These are phyloP conservation scores for Rhyacophila brunnea DNA, from an alignment of 1,140 invertebrate species.

Conservation along the genomic window DNA sequence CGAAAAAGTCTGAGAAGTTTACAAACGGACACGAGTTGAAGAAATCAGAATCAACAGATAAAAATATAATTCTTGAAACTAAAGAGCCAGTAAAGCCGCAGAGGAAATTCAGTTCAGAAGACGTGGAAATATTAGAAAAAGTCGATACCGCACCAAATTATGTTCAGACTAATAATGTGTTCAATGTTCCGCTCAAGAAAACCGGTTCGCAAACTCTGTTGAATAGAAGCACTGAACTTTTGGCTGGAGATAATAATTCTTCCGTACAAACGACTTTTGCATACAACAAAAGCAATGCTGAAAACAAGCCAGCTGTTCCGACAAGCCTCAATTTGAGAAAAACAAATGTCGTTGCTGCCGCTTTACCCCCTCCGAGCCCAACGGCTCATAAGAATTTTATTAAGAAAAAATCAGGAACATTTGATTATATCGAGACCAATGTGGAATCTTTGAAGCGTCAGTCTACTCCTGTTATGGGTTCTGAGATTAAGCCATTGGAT, in stretches of 20 bases:
- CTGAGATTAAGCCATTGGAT: slow-evolving; percentile 10
- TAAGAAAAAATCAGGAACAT: slow-evolving; percentile 26
- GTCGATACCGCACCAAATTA: slow-evolving; percentile 12
- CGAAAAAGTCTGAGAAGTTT: slow-evolving; percentile 22
- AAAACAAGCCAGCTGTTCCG: slow-evolving; percentile 16
- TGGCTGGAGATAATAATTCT: slow-evolving; percentile 9
- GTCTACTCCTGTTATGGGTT: neutral
- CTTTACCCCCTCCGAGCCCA: slow-evolving; percentile 29
- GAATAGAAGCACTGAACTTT: slow-evolving; percentile 28
- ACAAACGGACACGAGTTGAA: slow-evolving; percentile 11
- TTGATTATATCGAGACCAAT: slow-evolving; percentile 25
- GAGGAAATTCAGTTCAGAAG: slow-evolving; percentile 52
- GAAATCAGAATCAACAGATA: slow-evolving; percentile 32
- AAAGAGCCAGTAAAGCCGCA: slow-evolving; percentile 34
- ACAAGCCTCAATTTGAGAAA: slow-evolving; percentile 24
- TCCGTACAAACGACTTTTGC: neutral
- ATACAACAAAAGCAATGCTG: slow-evolving; percentile 2
- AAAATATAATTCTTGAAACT: slow-evolving; percentile 27
- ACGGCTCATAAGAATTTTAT: slow-evolving; percentile 30
- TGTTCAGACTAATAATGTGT: slow-evolving; percentile 17
- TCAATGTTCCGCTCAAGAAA: slow-evolving; percentile 26
- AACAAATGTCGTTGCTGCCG: slow-evolving; percentile 11
- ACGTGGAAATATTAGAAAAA: slow-evolving; percentile 52
- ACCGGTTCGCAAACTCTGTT: slow-evolving; percentile 24
- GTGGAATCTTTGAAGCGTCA: slow-evolving; percentile 19